Conservation (phyloP, 2,888 invertebrate species). For the Brachypterus glaber region DNA sequence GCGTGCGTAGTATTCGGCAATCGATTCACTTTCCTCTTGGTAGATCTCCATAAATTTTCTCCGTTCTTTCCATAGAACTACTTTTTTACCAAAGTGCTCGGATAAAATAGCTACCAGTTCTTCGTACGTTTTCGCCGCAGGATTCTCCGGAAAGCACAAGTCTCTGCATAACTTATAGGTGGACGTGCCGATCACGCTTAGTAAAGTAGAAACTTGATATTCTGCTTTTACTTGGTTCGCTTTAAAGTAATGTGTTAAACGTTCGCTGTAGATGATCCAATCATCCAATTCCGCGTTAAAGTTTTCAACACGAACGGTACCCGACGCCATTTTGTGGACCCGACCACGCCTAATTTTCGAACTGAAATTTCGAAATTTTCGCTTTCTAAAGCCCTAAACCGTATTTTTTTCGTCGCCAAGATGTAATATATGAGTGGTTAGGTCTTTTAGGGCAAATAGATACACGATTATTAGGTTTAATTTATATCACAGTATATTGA, state of each 20-base stretch:
- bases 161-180: background rate
- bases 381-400: no score
- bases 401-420: no score
- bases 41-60: conserved; percentile 14
- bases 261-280: background rate
- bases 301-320: no score
- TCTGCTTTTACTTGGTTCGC: background rate
- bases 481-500: no score
- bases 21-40: conserved; percentile 11
- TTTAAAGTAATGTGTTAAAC: background rate
- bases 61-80: conserved; percentile 14
- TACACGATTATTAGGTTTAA: no score
- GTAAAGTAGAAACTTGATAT: background rate
- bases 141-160: background rate
- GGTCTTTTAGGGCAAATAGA: no score
- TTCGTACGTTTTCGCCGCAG: background rate
- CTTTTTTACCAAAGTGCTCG: conserved; percentile 11
- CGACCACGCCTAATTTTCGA: no score
- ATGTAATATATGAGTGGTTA: no score
- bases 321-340: no score
- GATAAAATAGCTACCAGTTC: conserved; percentile 14
- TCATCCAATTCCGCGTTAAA: background rate
- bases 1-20: conserved; percentile 13
- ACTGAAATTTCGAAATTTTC: no score
- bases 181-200: background rate